A percentile compares a stretch with the other conserved stretches of the same genome.
Evolutionary conservation across 2,888 invertebrate species (phyloP).

Genomic region (Zaprionus bogoriensis): DNA sequence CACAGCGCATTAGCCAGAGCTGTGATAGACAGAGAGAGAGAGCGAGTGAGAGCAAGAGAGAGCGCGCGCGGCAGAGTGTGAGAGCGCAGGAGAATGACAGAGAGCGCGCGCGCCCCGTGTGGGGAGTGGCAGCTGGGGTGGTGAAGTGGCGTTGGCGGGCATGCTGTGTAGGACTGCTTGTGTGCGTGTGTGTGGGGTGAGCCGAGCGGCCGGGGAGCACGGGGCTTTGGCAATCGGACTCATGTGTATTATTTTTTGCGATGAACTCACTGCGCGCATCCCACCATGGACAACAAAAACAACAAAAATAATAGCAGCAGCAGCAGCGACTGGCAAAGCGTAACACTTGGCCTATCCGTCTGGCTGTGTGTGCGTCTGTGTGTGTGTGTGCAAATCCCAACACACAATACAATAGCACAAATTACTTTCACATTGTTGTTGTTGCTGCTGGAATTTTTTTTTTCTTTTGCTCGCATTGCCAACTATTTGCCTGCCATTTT

Average conservation of each 20-base stretch:
- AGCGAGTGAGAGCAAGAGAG: constrained; percentile 3
- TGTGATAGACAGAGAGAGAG: constrained; percentile 8
- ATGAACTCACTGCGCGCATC: constrained; percentile 78
- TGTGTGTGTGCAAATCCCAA: constrained; percentile 20
- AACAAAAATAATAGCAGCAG: constrained; percentile 32
- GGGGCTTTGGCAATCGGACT: constrained; percentile 28
- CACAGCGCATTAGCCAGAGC: constrained; percentile 45
- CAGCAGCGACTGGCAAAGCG: constrained; percentile 43
- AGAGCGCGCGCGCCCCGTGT: constrained; percentile 16
- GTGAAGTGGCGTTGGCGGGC: constrained; percentile 41
- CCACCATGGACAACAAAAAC: constrained; percentile 54
- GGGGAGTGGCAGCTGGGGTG: constrained; percentile 55
- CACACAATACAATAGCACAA: constrained; percentile 31
- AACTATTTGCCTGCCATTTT: constrained; percentile 7
- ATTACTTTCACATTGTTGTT: constrained; percentile 53
- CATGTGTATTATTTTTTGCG: constrained; percentile 78
- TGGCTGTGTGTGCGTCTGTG: constrained; percentile 6
- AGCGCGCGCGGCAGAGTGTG: background rate
- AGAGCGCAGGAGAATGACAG: background rate
- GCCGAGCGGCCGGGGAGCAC: background rate
- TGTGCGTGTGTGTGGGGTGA: background rate
- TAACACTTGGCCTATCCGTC: constrained; percentile 25
- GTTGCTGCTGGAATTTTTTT: constrained; percentile 3
- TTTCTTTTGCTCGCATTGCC: background rate
- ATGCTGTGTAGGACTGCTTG: background rate